Conservation (phyloP, 1,140 invertebrate species). For the Macrotrachela quadricornifera region DNA sequence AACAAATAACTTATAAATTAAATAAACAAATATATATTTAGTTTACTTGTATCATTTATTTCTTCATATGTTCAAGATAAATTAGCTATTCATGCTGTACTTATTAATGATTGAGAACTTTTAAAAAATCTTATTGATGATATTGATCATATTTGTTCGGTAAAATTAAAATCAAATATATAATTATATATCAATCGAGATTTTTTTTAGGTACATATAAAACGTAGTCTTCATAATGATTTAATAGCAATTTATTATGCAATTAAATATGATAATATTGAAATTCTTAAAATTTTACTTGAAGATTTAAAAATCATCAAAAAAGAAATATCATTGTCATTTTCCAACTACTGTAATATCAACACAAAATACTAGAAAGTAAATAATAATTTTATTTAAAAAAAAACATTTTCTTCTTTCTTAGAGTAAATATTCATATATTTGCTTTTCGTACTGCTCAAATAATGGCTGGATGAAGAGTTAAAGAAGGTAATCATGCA, state of each 20-base stretch:
- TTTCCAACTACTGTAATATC: too few species aligned
- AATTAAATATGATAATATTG: constrained; percentile 19
- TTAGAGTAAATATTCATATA: too few species aligned
- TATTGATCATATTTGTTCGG: constrained; percentile 18
- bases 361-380: too few species aligned
- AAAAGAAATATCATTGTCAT: too few species aligned
- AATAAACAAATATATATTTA: too few species aligned
- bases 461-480: constrained; percentile 26
- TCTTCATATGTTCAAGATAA: constrained; percentile 28
- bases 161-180: constrained; percentile 12
- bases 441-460: too few species aligned
- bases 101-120: constrained; percentile 18
- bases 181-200: too few species aligned
- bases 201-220: too few species aligned
- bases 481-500: constrained; percentile 33
- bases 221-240: background rate
- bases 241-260: constrained; percentile 23
- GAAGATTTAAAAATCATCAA: constrained; percentile 10
- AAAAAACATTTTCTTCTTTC: too few species aligned
- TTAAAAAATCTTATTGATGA: constrained; percentile 25
- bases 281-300: constrained; percentile 19
- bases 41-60: constrained; percentile 23
- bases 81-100: constrained; percentile 29
- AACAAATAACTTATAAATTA: too few species aligned
- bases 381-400: too few species aligned